These are phyloP conservation scores for Gisinianus flammeolus DNA, from an alignment of 2,888 invertebrate species.

Conservation along the genomic window DNA sequence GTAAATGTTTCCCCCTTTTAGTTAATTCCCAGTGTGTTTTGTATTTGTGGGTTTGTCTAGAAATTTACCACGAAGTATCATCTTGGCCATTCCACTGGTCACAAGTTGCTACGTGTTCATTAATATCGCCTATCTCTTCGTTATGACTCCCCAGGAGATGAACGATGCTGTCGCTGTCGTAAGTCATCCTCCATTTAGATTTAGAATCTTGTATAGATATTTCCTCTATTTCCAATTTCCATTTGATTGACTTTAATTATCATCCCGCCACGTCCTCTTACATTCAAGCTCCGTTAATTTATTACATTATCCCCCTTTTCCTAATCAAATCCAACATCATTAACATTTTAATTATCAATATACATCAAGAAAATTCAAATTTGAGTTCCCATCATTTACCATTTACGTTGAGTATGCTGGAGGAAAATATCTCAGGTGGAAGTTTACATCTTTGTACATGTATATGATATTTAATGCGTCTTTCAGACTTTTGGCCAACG, in stretches of 20 bases:
- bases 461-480: slow-evolving; percentile 19
- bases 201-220: no score
- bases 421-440: no score
- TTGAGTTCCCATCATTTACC: not conserved
- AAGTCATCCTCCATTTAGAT: slow-evolving; percentile 59
- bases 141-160: slow-evolving; percentile 93
- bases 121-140: slow-evolving; percentile 92
- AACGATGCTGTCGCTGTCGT: slow-evolving; percentile 87
- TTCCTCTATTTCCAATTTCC: not conserved
- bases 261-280: no score
- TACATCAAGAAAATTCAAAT: not conserved
- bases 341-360: no score
- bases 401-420: not conserved
- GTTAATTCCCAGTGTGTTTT: no score
- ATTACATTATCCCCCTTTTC: no score
- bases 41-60: slow-evolving; percentile 64
- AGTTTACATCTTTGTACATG: no score
- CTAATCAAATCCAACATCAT: no score
- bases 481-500: slow-evolving; percentile 82
- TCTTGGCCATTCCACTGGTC: slow-evolving; percentile 74
- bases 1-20: no score
- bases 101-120: slow-evolving; percentile 92
- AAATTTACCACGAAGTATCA: slow-evolving; percentile 90
- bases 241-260: not conserved
- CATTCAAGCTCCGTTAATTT: no score